Evolutionary conservation across 2,888 invertebrate species (phyloP).

Genomic region (Protonemura montana): DNA sequence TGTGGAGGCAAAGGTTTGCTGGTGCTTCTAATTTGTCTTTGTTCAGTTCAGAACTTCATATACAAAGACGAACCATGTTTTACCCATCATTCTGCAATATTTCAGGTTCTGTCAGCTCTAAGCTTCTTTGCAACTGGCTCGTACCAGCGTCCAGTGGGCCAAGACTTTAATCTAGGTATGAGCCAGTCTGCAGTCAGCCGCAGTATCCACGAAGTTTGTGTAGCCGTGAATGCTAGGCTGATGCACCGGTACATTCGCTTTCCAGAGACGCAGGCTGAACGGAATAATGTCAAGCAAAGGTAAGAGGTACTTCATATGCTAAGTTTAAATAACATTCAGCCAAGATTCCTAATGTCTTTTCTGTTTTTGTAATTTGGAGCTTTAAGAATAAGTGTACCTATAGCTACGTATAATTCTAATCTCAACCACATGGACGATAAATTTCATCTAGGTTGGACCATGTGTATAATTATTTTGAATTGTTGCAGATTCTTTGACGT

Average conservation of each 20-base stretch:
- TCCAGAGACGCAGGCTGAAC: constrained; percentile 42
- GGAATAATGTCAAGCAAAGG: constrained; percentile 22
- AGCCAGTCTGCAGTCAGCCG: constrained; percentile 32
- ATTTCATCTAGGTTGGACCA: background rate
- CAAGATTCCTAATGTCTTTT: background rate
- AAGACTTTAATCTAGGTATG: constrained; percentile 38
- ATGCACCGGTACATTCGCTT: constrained; percentile 45
- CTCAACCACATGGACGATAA: background rate
- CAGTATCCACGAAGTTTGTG: constrained; percentile 31
- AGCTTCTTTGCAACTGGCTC: constrained; percentile 43
- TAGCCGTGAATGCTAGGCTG: constrained; percentile 35
- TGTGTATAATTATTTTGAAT: constrained; percentile 16
- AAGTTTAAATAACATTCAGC: constrained; percentile 15
- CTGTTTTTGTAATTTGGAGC: background rate
- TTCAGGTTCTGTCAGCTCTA: constrained; percentile 43
- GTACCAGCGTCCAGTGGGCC: constrained; percentile 41
- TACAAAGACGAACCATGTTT: too few species aligned
- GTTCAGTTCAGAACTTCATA: too few species aligned
- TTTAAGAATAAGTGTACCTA: too few species aligned
- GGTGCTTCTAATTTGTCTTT: too few species aligned
- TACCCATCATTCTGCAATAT: background rate
- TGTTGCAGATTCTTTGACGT: constrained; percentile 33
- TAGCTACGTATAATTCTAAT: too few species aligned
- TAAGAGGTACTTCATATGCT: background rate
- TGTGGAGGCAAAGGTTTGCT: too few species aligned